Conservation (phyloP, 2,797 vertebrate genomes). For the Eremophila alpestris region DNA sequence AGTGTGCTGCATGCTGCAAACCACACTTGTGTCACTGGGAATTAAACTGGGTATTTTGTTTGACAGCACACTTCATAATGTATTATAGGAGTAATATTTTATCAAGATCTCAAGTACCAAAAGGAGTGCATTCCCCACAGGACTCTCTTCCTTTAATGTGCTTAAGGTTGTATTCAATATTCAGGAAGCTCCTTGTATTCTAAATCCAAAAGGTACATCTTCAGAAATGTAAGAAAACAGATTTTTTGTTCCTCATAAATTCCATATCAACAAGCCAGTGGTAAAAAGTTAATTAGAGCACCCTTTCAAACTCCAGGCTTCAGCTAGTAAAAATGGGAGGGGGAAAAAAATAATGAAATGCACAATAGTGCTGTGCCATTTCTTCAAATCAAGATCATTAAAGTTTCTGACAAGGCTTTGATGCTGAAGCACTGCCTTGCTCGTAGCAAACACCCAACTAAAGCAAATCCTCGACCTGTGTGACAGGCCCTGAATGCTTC, state of each 20-base stretch:
- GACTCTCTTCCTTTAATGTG: background rate
- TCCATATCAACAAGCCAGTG: background rate
- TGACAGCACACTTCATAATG: background rate
- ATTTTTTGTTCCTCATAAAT: background rate
- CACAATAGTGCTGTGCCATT: background rate
- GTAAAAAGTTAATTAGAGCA: background rate
- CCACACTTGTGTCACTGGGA: background rate
- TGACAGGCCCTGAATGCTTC: constrained; percentile 44
- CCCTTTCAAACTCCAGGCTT: background rate
- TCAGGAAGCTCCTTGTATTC: background rate
- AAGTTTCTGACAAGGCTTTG: constrained; percentile 35
- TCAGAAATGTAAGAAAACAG: background rate
- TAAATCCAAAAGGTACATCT: background rate
- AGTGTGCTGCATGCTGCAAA: background rate
- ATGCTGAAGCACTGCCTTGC: background rate
- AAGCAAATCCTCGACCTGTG: constrained; percentile 34
- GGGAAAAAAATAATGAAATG: background rate
- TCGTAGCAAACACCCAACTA: constrained; percentile 22
- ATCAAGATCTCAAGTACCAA: background rate
- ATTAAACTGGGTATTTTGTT: background rate
- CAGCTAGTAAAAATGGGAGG: background rate
- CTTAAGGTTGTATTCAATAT: background rate
- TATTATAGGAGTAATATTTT: background rate
- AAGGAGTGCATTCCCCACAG: background rate
- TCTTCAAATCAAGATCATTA: constrained; percentile 6